These are phyloP conservation scores for Caenorhabditis imperialis DNA, from an alignment of 2,888 invertebrate species.

Conservation along the genomic window DNA sequence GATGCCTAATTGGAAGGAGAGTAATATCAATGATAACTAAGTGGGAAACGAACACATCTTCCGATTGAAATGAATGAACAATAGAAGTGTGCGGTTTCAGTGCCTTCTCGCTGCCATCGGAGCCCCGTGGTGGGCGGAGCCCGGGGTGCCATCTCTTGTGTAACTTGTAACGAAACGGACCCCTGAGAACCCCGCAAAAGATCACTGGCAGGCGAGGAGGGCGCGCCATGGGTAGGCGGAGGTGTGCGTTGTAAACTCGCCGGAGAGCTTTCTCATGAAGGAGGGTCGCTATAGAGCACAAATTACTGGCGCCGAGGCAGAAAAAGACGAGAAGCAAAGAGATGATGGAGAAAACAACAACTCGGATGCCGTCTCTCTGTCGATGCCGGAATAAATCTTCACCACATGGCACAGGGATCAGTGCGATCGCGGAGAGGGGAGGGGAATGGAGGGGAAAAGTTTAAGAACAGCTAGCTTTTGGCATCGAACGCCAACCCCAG, in stretches of 20 bases:
- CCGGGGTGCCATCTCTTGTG: constrained; percentile 39
- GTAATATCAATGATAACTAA: background rate
- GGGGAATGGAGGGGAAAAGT: constrained; percentile 13
- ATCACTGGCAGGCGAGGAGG: constrained; percentile 62
- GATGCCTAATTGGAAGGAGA: background rate
- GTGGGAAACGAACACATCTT: background rate
- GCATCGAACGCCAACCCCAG: too few species aligned
- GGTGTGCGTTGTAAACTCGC: constrained; percentile 51
- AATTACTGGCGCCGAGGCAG: constrained; percentile 38
- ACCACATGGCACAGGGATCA: constrained; percentile 42
- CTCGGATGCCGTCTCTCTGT: constrained; percentile 13
- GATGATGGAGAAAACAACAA: constrained; percentile 43
- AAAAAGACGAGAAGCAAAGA: constrained; percentile 10
- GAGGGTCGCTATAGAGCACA: constrained; percentile 35
- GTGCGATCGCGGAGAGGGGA: constrained; percentile 21
- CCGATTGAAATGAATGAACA: constrained; percentile 29
- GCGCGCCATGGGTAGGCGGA: constrained; percentile 70
- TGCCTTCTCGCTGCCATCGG: constrained; percentile 32
- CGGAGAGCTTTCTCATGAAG: constrained; percentile 34
- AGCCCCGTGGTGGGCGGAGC: constrained; percentile 37
- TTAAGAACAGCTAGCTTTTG: constrained; percentile 46
- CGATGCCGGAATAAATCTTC: constrained; percentile 41
- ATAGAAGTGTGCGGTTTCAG: constrained; percentile 50
- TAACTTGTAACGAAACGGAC: constrained; percentile 51
- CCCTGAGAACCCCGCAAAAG: constrained; percentile 7